These are phyloP conservation scores for Pygocentrus nattereri DNA, from an alignment of 2,797 vertebrate species.

Conservation along the genomic window DNA sequence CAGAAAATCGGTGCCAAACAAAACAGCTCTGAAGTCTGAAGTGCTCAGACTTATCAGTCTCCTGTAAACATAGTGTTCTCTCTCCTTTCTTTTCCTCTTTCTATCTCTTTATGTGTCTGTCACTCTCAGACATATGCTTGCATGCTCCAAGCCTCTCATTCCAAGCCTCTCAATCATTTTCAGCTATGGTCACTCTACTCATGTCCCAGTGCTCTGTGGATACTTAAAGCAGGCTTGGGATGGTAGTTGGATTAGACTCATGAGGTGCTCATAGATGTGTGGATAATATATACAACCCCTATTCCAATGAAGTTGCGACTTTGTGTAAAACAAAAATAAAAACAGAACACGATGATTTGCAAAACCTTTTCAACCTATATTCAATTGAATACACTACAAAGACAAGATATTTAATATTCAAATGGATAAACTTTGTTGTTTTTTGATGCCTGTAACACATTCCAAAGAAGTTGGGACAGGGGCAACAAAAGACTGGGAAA, in stretches of 20 bases:
- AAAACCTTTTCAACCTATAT: too few species aligned
- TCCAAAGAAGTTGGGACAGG: too few species aligned
- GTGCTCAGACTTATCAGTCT: conserved; percentile 40
- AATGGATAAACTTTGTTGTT: too few species aligned
- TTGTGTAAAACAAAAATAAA: too few species aligned
- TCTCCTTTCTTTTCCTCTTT: conserved; percentile 34
- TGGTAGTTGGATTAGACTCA: not conserved
- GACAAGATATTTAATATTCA: too few species aligned
- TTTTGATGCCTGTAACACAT: too few species aligned
- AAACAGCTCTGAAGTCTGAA: conserved; percentile 58
- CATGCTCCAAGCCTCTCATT: conserved; percentile 11
- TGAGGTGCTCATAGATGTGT: not conserved
- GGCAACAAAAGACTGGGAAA: too few species aligned
- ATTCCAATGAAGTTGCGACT: too few species aligned
- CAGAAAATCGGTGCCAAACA: conserved; percentile 54
- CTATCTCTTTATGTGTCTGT: conserved; percentile 9
- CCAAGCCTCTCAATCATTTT: conserved; percentile 68
- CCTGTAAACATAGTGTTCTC: conserved; percentile 54
- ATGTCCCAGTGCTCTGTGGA: conserved; percentile 55
- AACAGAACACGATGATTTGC: too few species aligned
- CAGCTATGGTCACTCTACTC: conserved; percentile 76
- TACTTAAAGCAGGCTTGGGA: conserved; percentile 29
- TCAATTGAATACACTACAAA: too few species aligned
- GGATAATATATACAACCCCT: too few species aligned
- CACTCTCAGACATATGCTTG: not conserved